phyloP scores from a whole-genome alignment of 2,888 invertebrate genomes.

The Acrocyrtus sp. region DNA sequence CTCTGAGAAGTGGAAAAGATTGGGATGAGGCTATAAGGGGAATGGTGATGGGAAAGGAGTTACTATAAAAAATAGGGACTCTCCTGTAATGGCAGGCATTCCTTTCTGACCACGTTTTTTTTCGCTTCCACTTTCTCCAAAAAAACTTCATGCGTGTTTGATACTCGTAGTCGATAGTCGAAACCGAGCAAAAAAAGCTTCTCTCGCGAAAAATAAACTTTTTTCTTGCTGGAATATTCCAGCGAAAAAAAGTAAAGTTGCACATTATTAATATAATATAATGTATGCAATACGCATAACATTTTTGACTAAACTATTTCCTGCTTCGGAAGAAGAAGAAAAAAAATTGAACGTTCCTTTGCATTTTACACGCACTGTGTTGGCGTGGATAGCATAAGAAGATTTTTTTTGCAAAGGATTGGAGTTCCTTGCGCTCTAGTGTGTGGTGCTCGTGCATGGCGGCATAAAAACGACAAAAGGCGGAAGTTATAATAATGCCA shows the following conservation, averaged over 20 bases:
- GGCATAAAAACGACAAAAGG: not conserved
- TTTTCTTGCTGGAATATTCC: not conserved
- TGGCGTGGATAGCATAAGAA: too few species aligned
- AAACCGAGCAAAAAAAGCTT: too few species aligned
- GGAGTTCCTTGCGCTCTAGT: too few species aligned
- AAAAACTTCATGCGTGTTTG: too few species aligned
- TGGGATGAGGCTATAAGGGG: too few species aligned
- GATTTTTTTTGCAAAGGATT: too few species aligned
- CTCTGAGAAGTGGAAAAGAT: too few species aligned
- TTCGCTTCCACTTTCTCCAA: too few species aligned
- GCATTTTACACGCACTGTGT: not conserved
- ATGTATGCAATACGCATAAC: not conserved
- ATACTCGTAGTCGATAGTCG: too few species aligned
- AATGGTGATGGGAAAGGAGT: too few species aligned
- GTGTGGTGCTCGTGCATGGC: too few species aligned
- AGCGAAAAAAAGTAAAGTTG: not conserved
- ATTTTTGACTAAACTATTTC: not conserved
- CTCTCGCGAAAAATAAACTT: not conserved
- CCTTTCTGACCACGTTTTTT: not conserved
- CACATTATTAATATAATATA: not conserved
- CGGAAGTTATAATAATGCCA: not conserved
- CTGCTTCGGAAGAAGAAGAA: not conserved
- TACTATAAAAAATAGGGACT: too few species aligned
- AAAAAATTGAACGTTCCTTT: not conserved
- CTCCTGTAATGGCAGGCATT: not conserved